These are phyloP conservation scores for Brachypodius melanocephalos DNA, from an alignment of 2,113 vertebrate species.

Conservation along the genomic window DNA sequence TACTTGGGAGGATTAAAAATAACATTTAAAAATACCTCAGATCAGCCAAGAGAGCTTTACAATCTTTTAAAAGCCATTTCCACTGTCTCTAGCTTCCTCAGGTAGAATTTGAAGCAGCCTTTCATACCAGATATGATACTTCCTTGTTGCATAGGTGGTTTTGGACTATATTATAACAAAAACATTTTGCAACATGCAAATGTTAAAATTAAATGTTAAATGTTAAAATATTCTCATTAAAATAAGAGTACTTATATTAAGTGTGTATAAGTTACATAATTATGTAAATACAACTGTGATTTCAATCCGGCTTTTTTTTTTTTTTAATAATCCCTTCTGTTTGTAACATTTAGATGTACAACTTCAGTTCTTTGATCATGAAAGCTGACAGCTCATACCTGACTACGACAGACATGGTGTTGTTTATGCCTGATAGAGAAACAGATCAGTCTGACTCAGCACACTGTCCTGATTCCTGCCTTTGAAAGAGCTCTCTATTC, in stretches of 20 bases:
- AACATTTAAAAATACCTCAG: background rate
- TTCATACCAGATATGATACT: background rate
- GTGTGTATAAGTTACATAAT: background rate
- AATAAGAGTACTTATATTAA: background rate
- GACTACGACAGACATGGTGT: background rate
- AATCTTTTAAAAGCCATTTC: background rate
- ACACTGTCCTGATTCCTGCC: background rate
- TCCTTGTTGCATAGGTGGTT: background rate
- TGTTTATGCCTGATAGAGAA: background rate
- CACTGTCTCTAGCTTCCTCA: background rate
- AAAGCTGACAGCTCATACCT: background rate
- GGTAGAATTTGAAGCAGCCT: background rate
- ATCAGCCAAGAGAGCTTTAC: background rate
- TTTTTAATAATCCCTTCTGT: background rate
- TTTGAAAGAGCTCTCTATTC: background rate
- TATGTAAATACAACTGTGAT: background rate
- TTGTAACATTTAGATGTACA: background rate
- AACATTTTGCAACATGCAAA: background rate
- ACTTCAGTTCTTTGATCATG: background rate
- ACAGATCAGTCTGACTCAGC: background rate
- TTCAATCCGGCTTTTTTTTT: background rate
- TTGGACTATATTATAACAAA: background rate
- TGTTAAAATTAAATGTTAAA: too few relatives aligned
- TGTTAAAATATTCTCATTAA: too few relatives aligned
- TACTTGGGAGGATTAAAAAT: background rate